Evolutionary conservation across 2,797 vertebrate genomes (phyloP).

Genomic region (Sternotherus odoratus): DNA sequence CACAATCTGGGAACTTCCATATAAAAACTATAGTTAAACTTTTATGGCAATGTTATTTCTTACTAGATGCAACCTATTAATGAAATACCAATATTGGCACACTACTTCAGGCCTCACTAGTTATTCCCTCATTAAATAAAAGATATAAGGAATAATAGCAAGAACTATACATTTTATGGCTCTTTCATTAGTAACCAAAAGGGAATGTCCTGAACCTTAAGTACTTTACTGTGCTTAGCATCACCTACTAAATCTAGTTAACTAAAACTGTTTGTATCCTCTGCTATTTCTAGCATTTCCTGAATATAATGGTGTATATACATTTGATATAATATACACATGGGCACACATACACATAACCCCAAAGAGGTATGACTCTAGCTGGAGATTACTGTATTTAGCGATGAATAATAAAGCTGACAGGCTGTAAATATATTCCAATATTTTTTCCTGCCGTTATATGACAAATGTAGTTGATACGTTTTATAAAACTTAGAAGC

Average conservation of each 20-base stretch:
- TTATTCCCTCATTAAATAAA: not conserved
- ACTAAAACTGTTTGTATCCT: not conserved
- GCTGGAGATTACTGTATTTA: not conserved
- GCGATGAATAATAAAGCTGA: constrained; percentile 17
- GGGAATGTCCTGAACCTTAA: not conserved
- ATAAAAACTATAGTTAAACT: not conserved
- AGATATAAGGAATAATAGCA: not conserved
- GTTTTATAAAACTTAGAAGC: constrained; percentile 3
- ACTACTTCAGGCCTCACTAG: constrained; percentile 20
- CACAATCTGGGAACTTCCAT: constrained; percentile 32
- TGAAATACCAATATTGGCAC: not conserved
- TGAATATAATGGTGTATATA: not conserved
- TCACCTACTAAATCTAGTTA: constrained; percentile 40
- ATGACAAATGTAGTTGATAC: not conserved
- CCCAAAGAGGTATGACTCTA: not conserved
- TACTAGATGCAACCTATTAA: not conserved
- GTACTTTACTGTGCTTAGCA: not conserved
- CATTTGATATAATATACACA: constrained; percentile 41
- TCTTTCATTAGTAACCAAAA: not conserved
- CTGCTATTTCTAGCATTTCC: not conserved
- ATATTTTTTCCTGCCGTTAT: not conserved
- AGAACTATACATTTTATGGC: not conserved
- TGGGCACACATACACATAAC: not conserved
- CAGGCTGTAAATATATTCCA: not conserved
- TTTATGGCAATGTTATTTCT: not conserved